phyloP scores from a whole-genome alignment of 92 coral and sea anemone species.

The Parazoanthus atlanticus region DNA sequence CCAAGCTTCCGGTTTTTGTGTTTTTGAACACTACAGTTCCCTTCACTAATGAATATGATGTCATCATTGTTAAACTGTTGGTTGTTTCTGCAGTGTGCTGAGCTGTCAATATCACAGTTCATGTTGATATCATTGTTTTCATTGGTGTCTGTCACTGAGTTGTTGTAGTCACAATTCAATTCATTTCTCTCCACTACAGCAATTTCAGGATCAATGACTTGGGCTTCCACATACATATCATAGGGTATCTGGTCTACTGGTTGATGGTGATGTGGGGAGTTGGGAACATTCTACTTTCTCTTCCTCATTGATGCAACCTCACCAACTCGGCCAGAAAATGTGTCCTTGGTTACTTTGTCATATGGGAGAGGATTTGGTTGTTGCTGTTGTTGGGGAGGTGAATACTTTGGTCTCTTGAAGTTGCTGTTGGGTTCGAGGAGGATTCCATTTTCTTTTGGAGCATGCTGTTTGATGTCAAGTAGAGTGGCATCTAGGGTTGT shows the following conservation, averaged over 20 bases:
- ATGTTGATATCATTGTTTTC: no score
- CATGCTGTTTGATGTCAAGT: not conserved
- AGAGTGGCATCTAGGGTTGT: not conserved
- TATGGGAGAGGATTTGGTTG: slow-evolving; percentile 12
- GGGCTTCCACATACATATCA: no score
- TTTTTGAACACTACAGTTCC: not conserved
- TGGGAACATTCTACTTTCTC: slow-evolving; percentile 1
- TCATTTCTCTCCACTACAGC: no score
- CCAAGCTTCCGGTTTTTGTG: slow-evolving; percentile 2
- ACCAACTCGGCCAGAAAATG: slow-evolving; percentile 53
- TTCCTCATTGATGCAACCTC: slow-evolving; percentile 44
- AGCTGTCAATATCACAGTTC: no score
- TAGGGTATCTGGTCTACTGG: not conserved
- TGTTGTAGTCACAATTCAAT: no score
- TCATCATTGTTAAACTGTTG: not conserved
- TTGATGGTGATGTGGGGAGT: not conserved
- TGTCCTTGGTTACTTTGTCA: slow-evolving; percentile 15
- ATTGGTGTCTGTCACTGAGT: no score
- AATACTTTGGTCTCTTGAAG: not conserved
- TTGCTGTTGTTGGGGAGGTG: slow-evolving; percentile 7
- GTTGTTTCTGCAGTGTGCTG: not conserved
- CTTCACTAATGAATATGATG: not conserved
- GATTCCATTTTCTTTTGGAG: slow-evolving; percentile 10
- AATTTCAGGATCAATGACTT: no score
- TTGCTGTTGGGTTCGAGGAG: not conserved